A percentile compares a stretch with the other conserved stretches of the same genome.
These are phyloP conservation scores for Excalfactoria chinensis DNA, from an alignment of 2,113 vertebrate species.

Conservation along the genomic window DNA sequence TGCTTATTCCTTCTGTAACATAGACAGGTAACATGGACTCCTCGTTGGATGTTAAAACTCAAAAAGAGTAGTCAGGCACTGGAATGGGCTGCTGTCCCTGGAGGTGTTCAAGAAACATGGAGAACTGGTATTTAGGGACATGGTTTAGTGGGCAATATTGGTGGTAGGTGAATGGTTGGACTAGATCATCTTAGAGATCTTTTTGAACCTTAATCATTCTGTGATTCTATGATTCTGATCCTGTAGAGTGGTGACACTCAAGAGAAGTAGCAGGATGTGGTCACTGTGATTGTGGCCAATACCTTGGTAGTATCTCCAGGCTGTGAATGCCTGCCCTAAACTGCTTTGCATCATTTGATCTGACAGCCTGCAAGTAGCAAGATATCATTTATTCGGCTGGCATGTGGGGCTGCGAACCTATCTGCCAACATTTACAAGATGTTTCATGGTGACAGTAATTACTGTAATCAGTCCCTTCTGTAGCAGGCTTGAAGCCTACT, in stretches of 20 bases:
- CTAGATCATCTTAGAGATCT: too few species aligned
- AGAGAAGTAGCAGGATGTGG: neutral
- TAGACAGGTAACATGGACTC: neutral
- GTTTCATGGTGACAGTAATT: slow-evolving; percentile 41
- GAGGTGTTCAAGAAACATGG: too few species aligned
- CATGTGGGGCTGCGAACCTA: neutral
- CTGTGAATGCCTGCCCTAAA: neutral
- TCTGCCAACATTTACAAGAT: slow-evolving; percentile 18
- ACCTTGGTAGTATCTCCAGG: neutral
- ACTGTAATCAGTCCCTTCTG: slow-evolving; percentile 36
- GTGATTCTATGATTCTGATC: neutral
- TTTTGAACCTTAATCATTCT: too few species aligned
- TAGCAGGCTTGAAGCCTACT: slow-evolving; percentile 25
- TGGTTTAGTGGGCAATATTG: too few species aligned
- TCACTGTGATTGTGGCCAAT: neutral
- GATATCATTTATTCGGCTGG: slow-evolving; percentile 8
- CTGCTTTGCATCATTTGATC: neutral
- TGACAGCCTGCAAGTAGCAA: neutral
- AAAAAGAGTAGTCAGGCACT: too few species aligned
- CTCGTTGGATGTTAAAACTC: too few species aligned
- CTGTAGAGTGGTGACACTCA: neutral
- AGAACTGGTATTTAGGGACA: too few species aligned
- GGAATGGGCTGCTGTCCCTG: too few species aligned
- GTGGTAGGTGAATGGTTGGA: too few species aligned
- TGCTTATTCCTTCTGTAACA: fast-evolving